Evolutionary conservation across 2,797 vertebrate genomes (phyloP), one percentile per base, ranked within the genome.

Genomic region (Onychomys leucogaster): DNA sequence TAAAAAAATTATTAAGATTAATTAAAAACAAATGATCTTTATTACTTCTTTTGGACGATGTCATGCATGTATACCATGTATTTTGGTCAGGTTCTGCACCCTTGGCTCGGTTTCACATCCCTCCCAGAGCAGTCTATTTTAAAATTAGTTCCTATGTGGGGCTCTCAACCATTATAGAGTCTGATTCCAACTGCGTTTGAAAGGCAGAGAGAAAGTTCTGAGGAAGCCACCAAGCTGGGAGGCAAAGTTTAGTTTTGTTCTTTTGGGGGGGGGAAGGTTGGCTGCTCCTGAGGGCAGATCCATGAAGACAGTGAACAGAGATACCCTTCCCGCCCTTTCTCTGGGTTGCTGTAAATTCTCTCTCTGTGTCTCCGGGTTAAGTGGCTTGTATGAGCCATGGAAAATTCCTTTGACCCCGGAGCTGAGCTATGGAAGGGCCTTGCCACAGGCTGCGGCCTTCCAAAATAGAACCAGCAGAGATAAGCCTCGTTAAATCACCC

Each of bases 71-170:
- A 41, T 19, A 57, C 5, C 12, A 19, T 57, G 34, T 19, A 29
- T 57, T 41, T 8, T 55, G 71, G 77, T 57, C 25, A 19, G 21
- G 37, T 71, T 41, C n/a, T 29, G 55, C 6, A 19, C 5, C 32
- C 43, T 25, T n/a, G 37, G 16, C 65, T 37, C 46, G 71, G 43
- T 25, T 55, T 71, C 27, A 21, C 4, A 69, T 4, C 46, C 34
- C 23, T 55, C 25, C 46, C 55, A 94, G n/a, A 93, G 21, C 55
- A 96, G 34, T 17, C 32, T 93, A 83, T 75, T 91, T 94, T 88
- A 61, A 69, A 95, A 93, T n/a, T 37, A 82, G 11, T 82, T 93
- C 65, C 95, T 85, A 77, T 2, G 9, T 57, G 34, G 23, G 71
- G 17, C 80, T 87, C 41, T 27, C 67, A 41, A 7, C 80, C 75